Percentiles rank a stretch among this genome's conserved stretches.
Conservation (phyloP, 1,140 invertebrate species). For the Nomia melanderi region DNA sequence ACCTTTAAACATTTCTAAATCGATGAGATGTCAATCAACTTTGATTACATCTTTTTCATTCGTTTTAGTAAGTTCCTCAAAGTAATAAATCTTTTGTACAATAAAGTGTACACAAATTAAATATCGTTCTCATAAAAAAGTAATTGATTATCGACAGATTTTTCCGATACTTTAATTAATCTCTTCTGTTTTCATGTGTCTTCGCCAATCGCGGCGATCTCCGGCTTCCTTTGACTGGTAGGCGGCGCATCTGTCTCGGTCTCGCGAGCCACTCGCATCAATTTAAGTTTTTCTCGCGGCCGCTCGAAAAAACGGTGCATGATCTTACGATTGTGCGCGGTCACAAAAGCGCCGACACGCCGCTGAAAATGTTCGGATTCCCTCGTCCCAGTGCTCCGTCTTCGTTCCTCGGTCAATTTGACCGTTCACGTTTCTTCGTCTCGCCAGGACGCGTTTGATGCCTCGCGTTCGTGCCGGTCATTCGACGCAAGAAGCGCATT, state of each 20-base stretch:
- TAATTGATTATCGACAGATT: background rate
- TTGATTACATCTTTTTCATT: too few species aligned
- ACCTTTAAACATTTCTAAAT: too few species aligned
- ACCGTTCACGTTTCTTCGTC: slow-evolving; percentile 54
- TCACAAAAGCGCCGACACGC: slow-evolving; percentile 78
- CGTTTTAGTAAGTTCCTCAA: too few species aligned
- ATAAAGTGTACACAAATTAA: background rate
- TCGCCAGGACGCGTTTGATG: slow-evolving; percentile 71
- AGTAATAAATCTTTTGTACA: too few species aligned
- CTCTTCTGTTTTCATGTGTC: slow-evolving; percentile 34
- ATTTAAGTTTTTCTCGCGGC: slow-evolving; percentile 74
- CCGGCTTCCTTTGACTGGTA: slow-evolving; percentile 20
- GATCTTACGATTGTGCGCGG: slow-evolving; percentile 77
- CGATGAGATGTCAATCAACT: too few species aligned
- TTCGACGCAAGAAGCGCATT: slow-evolving; percentile 73
- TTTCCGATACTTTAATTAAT: slow-evolving; percentile 48
- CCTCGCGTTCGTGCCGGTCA: slow-evolving; percentile 69
- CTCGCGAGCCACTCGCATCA: slow-evolving; percentile 71
- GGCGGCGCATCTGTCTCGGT: slow-evolving; percentile 52
- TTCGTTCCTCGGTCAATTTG: slow-evolving; percentile 37
- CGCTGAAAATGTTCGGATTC: slow-evolving; percentile 72
- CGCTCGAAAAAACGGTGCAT: slow-evolving; percentile 71
- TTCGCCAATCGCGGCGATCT: slow-evolving; percentile 37
- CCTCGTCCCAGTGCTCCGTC: slow-evolving; percentile 56
- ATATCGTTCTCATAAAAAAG: background rate